Evolutionary conservation across 2,888 invertebrate species (phyloP).

Genomic region (Ellobium chinense): DNA sequence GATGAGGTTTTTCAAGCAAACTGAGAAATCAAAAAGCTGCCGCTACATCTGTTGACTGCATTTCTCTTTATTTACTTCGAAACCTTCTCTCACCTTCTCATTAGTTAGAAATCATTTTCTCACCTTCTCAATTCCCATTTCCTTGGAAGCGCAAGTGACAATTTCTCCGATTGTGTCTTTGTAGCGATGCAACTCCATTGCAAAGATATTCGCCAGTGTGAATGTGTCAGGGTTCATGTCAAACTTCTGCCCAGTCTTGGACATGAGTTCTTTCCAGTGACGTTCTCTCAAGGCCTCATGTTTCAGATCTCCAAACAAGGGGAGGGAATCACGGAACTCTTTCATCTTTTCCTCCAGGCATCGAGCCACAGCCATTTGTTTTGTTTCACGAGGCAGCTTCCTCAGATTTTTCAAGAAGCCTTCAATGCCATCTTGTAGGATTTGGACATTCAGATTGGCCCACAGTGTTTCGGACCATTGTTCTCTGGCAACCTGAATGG

Average conservation of each 20-base stretch:
- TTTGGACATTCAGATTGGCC: constrained; percentile 91
- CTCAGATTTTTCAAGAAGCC: constrained; percentile 89
- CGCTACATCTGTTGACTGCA: too few species aligned
- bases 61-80: too few species aligned
- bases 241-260: constrained; percentile 88
- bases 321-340: constrained; percentile 91
- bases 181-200: constrained; percentile 93
- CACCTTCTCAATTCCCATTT: constrained; percentile 91
- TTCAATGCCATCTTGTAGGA: constrained; percentile 91
- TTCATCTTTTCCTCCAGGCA: constrained; percentile 91
- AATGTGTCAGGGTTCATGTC: constrained; percentile 94
- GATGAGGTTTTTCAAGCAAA: too few species aligned
- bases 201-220: constrained; percentile 94
- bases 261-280: constrained; percentile 94
- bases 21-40: too few species aligned
- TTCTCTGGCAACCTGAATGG: constrained; percentile 84
- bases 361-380: constrained; percentile 83
- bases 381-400: constrained; percentile 85
- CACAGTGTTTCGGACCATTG: constrained; percentile 92
- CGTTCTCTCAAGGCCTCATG: constrained; percentile 93
- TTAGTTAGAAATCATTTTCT: too few species aligned
- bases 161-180: constrained; percentile 90
- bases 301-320: constrained; percentile 93
- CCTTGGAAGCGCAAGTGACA: constrained; percentile 92
- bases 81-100: too few species aligned